These are phyloP conservation scores for Conops quadrifasciatus DNA, from an alignment of 2,888 invertebrate species.

Conservation along the genomic window DNA sequence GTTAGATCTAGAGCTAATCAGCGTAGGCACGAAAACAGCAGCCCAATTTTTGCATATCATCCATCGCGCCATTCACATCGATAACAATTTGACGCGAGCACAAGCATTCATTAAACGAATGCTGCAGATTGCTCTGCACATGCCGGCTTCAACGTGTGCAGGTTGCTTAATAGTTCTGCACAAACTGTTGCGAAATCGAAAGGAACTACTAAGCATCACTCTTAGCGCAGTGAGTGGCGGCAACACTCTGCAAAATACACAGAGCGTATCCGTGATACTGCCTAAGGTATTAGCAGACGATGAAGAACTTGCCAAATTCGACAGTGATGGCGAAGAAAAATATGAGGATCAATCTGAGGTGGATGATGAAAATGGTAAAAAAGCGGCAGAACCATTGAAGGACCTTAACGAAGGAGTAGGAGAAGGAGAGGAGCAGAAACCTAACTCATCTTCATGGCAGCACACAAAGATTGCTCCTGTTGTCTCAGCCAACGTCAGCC, in stretches of 20 bases:
- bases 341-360: conserved; percentile 55
- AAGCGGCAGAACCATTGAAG: conserved; percentile 12
- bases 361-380: conserved; percentile 36
- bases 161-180: conserved; percentile 75
- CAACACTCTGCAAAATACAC: conserved; percentile 25
- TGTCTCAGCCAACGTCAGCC: conserved; percentile 46
- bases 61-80: conserved; percentile 84
- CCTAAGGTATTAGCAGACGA: conserved; percentile 42
- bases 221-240: conserved; percentile 48
- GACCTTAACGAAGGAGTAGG: background rate
- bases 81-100: conserved; percentile 75
- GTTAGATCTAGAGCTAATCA: conserved; percentile 75
- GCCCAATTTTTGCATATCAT: conserved; percentile 87
- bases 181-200: conserved; percentile 71
- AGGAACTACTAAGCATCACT: conserved; percentile 61
- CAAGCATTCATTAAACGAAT: conserved; percentile 87
- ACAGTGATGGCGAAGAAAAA: conserved; percentile 60
- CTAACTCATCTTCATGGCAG: conserved; percentile 58
- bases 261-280: conserved; percentile 32
- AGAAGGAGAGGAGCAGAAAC: conserved; percentile 49
- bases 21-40: conserved; percentile 69
- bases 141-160: conserved; percentile 80
- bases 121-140: conserved; percentile 74
- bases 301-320: conserved; percentile 58
- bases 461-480: conserved; percentile 52